Percentiles rank a stretch among this genome's conserved stretches.
Conservation (phyloP, 2,113 vertebrate species). For the Sphaerodactylus townsendi region DNA sequence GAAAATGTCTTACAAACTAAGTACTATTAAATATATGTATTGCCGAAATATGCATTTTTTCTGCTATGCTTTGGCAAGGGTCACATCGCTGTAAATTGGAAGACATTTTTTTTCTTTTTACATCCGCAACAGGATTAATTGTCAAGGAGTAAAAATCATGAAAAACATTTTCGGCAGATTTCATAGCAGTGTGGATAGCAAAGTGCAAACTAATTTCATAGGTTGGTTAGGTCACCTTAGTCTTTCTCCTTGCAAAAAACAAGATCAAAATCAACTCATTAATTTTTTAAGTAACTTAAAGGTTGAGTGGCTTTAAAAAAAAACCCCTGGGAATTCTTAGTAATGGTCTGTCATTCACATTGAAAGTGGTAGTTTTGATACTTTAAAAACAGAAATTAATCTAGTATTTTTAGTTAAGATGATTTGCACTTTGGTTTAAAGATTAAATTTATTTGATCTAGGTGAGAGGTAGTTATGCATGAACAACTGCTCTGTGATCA, state of each 20-base stretch:
- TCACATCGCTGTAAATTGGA: background rate
- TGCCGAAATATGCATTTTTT: no score
- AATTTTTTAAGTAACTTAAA: slow-evolving; percentile 19
- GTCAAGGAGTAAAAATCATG: slow-evolving; percentile 27
- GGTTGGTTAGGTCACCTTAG: background rate
- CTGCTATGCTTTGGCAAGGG: background rate
- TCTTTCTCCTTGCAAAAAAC: slow-evolving; percentile 18
- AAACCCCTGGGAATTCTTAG: slow-evolving; percentile 1
- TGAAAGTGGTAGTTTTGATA: slow-evolving; percentile 10
- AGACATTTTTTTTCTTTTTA: background rate
- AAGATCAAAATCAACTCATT: slow-evolving; percentile 2
- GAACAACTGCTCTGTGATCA: slow-evolving; percentile 36
- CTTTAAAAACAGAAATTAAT: slow-evolving; percentile 34
- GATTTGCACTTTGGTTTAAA: slow-evolving; percentile 33
- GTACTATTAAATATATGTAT: background rate
- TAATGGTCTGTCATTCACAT: background rate
- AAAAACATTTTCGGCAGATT: slow-evolving; percentile 11
- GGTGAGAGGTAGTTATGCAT: slow-evolving; percentile 22
- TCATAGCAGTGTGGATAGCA: background rate
- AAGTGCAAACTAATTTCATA: background rate
- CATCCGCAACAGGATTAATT: slow-evolving; percentile 21
- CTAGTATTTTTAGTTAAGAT: slow-evolving; percentile 10
- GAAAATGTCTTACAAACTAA: background rate
- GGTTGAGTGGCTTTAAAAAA: background rate
- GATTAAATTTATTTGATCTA: slow-evolving; percentile 37